phyloP scores from a whole-genome alignment of 2,888 invertebrate species.

The Lochmaea crataegi region DNA sequence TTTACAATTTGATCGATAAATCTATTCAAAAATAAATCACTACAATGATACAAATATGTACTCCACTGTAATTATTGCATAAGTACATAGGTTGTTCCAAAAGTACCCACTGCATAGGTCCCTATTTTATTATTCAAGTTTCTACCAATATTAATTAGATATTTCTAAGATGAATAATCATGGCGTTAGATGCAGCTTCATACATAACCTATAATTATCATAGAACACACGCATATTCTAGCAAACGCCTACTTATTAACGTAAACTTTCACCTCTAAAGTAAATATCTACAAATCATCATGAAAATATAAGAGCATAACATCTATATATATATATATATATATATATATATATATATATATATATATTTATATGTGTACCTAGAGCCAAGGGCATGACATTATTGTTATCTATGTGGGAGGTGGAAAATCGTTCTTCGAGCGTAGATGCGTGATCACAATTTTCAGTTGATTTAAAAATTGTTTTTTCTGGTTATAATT shows the following conservation, averaged over 20 bases:
- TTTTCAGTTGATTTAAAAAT: not conserved
- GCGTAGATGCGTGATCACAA: no score
- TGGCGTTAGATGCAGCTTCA: constrained; percentile 38
- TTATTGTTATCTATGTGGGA: not conserved
- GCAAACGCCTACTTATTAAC: constrained; percentile 28
- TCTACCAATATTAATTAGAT: constrained; percentile 37
- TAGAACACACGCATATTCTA: constrained; percentile 8
- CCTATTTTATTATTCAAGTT: constrained; percentile 23
- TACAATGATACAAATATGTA: not conserved
- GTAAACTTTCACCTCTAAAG: constrained; percentile 34
- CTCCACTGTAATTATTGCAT: not conserved
- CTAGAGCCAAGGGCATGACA: not conserved
- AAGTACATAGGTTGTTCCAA: not conserved
- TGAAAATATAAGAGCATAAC: constrained; percentile 1
- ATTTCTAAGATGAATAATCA: constrained; percentile 34
- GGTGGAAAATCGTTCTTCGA: not conserved
- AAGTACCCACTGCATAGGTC: not conserved
- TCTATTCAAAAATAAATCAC: not conserved
- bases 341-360: no score
- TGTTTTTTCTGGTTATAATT: no score
- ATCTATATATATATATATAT: not conserved
- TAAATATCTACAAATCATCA: constrained; percentile 6
- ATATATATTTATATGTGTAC: not conserved
- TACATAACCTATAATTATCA: constrained; percentile 40
- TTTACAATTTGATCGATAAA: not conserved